Evolutionary conservation across 2,888 invertebrate genomes (phyloP).

Genomic region (Drosophila lacicola): DNA sequence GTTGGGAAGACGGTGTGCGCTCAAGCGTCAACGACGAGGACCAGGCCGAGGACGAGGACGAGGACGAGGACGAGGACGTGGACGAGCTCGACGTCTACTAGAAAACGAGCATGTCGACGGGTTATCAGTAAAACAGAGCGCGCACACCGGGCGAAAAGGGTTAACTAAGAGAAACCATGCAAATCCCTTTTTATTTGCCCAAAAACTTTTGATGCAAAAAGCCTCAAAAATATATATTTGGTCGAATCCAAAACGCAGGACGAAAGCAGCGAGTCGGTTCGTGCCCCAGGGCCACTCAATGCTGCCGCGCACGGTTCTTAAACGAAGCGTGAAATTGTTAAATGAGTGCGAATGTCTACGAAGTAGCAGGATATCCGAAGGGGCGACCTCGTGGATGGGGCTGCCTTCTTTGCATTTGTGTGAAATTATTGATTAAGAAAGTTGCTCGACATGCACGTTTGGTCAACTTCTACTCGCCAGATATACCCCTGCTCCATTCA

Average conservation of each 20-base stretch:
- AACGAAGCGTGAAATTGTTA: constrained; percentile 82
- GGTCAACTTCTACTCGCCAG: constrained; percentile 22
- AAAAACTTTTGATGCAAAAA: constrained; percentile 46
- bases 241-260: constrained; percentile 26
- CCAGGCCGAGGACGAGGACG: not conserved
- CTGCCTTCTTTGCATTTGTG: constrained; percentile 37
- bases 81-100: constrained; percentile 6
- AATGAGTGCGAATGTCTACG: constrained; percentile 70
- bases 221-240: constrained; percentile 17
- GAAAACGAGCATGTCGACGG: constrained; percentile 21
- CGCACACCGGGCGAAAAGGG: constrained; percentile 57
- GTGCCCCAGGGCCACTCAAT: constrained; percentile 32
- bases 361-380: constrained; percentile 2
- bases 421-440: constrained; percentile 75
- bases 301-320: constrained; percentile 62
- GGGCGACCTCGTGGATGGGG: not conserved
- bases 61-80: constrained; percentile 15
- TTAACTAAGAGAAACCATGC: constrained; percentile 68
- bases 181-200: constrained; percentile 66
- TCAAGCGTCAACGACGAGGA: constrained; percentile 50
- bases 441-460: constrained; percentile 57
- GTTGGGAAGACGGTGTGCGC: constrained; percentile 68
- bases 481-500: constrained; percentile 28
- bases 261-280: constrained; percentile 7
- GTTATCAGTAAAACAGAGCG: constrained; percentile 46